Conservation (phyloP, 2,888 invertebrate species). For the Lithodes maja region DNA sequence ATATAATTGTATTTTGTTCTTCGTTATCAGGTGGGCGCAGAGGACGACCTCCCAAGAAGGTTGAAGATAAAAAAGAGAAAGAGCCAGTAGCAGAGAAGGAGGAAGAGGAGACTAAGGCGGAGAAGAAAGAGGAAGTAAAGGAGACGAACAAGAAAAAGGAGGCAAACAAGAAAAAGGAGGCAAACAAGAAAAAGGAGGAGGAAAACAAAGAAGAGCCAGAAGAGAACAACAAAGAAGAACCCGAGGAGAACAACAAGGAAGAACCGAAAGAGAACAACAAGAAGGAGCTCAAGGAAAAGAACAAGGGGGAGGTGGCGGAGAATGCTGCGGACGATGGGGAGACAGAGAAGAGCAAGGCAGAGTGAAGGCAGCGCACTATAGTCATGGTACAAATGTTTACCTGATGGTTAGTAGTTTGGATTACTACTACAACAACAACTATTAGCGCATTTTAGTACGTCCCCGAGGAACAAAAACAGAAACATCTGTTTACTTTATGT, state of each 20-base stretch:
- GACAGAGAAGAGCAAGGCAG: slow-evolving; percentile 43
- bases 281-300: neutral
- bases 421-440: neutral
- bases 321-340: slow-evolving; percentile 39
- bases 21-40: slow-evolving; percentile 47
- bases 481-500: no score
- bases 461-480: no score
- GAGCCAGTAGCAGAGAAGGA: slow-evolving; percentile 26
- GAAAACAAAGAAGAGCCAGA: slow-evolving; percentile 4
- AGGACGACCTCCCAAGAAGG: slow-evolving; percentile 60
- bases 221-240: slow-evolving; percentile 22
- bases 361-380: slow-evolving; percentile 39
- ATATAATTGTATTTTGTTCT: neutral
- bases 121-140: slow-evolving; percentile 10
- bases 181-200: slow-evolving; percentile 8
- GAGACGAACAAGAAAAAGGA: slow-evolving; percentile 4
- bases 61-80: slow-evolving; percentile 47
- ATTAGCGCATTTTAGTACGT: neutral
- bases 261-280: neutral
- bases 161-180: neutral
- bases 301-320: neutral
- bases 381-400: slow-evolving; percentile 62
- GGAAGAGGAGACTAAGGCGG: slow-evolving; percentile 27
- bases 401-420: slow-evolving; percentile 54
- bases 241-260: slow-evolving; percentile 20